Percentiles rank a stretch among this genome's conserved stretches.
Conservation (phyloP, 2,113 vertebrate species). For the Marcusenius ussheri region DNA sequence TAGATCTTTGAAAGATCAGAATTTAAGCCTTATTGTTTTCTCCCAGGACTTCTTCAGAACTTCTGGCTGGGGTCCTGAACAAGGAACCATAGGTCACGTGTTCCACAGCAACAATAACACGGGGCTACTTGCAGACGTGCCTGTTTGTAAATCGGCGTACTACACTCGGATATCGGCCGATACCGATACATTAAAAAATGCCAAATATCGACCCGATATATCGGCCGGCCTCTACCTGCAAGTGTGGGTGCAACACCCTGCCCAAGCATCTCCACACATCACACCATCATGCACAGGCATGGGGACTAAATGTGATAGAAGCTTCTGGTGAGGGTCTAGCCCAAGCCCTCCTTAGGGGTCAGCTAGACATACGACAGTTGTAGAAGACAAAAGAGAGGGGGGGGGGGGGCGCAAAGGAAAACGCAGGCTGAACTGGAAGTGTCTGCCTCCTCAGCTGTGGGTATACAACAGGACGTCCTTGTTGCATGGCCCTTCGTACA, state of each 20-base stretch:
- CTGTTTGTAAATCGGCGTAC: no score
- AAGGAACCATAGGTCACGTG: no score
- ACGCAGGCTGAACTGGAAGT: background rate
- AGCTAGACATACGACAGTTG: background rate
- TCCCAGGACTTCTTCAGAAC: no score
- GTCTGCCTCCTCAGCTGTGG: background rate
- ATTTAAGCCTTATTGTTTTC: no score
- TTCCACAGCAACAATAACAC: no score
- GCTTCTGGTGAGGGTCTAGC: background rate
- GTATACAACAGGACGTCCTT: background rate
- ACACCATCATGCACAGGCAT: background rate
- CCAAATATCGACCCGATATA: no score
- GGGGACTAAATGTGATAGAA: background rate
- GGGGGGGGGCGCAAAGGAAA: background rate
- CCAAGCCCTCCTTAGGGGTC: background rate
- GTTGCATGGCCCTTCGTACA: background rate
- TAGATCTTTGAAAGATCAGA: no score
- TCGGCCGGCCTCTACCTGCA: no score
- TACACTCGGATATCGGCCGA: no score
- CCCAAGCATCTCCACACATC: background rate
- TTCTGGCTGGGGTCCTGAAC: no score
- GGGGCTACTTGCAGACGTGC: no score
- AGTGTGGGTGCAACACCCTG: background rate
- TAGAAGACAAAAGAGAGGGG: background rate
- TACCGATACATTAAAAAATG: no score